These are phyloP conservation scores for Siderastrea siderea DNA, from an alignment of 92 coral and sea anemone species.

Conservation along the genomic window DNA sequence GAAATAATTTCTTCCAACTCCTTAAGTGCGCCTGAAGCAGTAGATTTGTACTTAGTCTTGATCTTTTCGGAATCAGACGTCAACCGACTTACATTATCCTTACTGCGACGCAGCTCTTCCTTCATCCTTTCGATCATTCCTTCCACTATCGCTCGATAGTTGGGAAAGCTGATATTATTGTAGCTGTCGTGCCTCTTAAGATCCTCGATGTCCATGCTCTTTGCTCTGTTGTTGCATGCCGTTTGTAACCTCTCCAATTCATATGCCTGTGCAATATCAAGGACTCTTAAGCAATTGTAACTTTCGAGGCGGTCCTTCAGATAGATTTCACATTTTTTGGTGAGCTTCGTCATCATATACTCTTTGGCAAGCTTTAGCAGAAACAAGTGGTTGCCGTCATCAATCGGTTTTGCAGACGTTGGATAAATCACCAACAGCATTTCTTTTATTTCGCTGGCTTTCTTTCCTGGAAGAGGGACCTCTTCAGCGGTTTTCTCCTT, in stretches of 20 bases:
- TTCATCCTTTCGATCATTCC: neutral
- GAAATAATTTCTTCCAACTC: no score
- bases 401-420: neutral
- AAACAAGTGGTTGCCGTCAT: neutral
- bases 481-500: conserved; percentile 11
- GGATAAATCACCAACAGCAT: conserved; percentile 47
- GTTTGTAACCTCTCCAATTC: conserved; percentile 7
- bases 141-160: neutral
- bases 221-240: conserved; percentile 7
- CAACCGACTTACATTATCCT: neutral
- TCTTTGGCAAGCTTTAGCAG: conserved; percentile 29
- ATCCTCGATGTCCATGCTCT: neutral
- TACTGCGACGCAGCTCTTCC: neutral
- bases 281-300: neutral
- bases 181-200: neutral
- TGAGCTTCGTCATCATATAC: conserved; percentile 32
- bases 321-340: conserved; percentile 17
- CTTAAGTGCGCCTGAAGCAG: no score
- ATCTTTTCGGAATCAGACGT: neutral
- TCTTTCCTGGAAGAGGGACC: conserved; percentile 34
- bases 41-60: no score
- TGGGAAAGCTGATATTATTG: neutral
- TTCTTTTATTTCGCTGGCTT: conserved; percentile 10
- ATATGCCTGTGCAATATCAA: conserved; percentile 6
- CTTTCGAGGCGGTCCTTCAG: neutral